These are phyloP conservation scores for Onchidella celtica DNA, from an alignment of 2,888 invertebrate species.

Conservation along the genomic window DNA sequence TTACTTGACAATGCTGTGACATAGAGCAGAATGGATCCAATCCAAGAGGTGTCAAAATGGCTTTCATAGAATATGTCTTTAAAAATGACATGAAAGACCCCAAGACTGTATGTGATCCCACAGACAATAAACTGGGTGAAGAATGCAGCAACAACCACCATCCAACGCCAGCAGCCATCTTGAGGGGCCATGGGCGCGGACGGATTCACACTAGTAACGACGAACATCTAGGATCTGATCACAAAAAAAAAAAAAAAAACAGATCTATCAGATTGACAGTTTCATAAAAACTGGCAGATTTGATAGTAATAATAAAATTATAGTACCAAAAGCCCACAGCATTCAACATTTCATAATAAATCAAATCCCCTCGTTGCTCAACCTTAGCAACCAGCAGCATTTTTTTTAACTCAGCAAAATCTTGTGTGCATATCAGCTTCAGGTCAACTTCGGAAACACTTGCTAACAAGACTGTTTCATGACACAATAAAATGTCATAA, in stretches of 20 bases:
- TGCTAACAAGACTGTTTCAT: no score
- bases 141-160: conserved; percentile 73
- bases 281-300: no score
- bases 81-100: conserved; percentile 74
- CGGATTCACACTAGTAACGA: conserved; percentile 58
- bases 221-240: conserved; percentile 69
- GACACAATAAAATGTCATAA: no score
- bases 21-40: conserved; percentile 70
- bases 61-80: conserved; percentile 68
- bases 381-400: no score
- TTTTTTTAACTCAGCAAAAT: no score
- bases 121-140: conserved; percentile 76
- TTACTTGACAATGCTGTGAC: conserved; percentile 73
- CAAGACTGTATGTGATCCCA: conserved; percentile 75
- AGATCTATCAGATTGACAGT: no score
- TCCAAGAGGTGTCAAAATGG: conserved; percentile 75
- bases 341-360: no score
- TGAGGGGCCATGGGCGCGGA: conserved; percentile 57
- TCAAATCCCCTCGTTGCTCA: no score
- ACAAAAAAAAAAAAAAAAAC: conserved; percentile 15
- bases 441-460: no score
- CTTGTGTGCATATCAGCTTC: no score
- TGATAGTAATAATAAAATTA: no score
- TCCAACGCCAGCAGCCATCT: conserved; percentile 65
- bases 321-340: no score